Conservation (phyloP, 2,888 invertebrate species). For the Nomada goodeniana region DNA sequence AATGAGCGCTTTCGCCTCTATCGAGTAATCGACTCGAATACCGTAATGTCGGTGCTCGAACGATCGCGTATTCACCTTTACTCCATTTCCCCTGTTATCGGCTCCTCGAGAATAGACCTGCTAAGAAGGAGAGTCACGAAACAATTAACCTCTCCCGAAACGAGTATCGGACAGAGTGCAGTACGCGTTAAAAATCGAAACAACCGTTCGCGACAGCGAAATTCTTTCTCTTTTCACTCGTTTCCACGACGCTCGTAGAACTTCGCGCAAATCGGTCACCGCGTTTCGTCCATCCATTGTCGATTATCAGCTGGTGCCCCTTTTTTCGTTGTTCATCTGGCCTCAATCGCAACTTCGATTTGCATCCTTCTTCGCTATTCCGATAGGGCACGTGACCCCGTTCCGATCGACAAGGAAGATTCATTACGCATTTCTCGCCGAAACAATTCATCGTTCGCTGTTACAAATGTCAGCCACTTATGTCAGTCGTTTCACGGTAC, state of each 20-base stretch:
- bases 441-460: constrained; percentile 15
- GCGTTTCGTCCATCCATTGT: constrained; percentile 71
- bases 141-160: constrained; percentile 27
- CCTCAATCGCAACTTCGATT: constrained; percentile 69
- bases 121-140: constrained; percentile 38
- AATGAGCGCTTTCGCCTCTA: too few relatives aligned
- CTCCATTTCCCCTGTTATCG: constrained; percentile 1
- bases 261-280: constrained; percentile 47
- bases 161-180: background rate
- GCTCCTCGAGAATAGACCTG: background rate
- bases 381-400: constrained; percentile 69
- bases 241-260: constrained; percentile 17
- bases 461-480: background rate
- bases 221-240: background rate
- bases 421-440: constrained; percentile 12
- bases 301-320: constrained; percentile 52
- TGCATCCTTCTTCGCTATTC: constrained; percentile 63
- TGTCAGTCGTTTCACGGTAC: background rate
- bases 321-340: constrained; percentile 42
- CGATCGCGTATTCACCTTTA: background rate
- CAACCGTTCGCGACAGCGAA: background rate
- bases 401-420: constrained; percentile 11
- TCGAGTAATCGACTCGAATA: background rate
- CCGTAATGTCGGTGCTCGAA: background rate
- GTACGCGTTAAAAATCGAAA: constrained; percentile 36